Conservation (phyloP, 2,113 vertebrate genomes). For the Centropristis striata region DNA sequence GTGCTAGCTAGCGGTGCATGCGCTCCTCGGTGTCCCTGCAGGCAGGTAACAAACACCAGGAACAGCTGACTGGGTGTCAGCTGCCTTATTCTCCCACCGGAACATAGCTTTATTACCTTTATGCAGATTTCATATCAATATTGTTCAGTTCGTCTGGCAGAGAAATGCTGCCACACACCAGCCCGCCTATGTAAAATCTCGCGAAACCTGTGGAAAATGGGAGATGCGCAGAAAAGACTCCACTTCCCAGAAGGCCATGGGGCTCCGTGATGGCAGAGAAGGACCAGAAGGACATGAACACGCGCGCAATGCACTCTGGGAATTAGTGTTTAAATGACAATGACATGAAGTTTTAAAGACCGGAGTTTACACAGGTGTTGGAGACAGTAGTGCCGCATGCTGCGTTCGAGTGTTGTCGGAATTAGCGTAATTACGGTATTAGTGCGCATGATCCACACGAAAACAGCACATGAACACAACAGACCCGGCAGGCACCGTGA, state of each 20-base stretch:
- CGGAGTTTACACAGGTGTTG: background rate
- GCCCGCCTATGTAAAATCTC: constrained; percentile 71
- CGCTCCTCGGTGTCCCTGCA: constrained; percentile 16
- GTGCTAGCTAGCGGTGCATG: constrained; percentile 45
- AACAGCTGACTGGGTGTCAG: constrained; percentile 6
- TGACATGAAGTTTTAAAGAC: background rate
- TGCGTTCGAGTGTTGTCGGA: constrained; percentile 13
- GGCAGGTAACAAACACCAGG: constrained; percentile 25
- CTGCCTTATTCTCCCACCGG: background rate
- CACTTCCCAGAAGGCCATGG: constrained; percentile 51
- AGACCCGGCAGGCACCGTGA: background rate
- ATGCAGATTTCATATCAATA: constrained; percentile 79
- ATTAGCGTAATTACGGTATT: background rate
- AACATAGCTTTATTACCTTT: constrained; percentile 70
- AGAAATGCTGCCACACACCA: constrained; percentile 68
- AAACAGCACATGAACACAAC: background rate
- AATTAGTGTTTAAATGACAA: constrained; percentile 34
- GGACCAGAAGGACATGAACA: background rate
- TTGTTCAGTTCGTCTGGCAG: constrained; percentile 60
- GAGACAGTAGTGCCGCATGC: background rate
- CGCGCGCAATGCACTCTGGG: constrained; percentile 54
- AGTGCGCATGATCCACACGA: background rate
- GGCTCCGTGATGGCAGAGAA: background rate
- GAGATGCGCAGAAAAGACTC: constrained; percentile 47
- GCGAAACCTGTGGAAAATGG: constrained; percentile 76